Evolutionary conservation across 2,888 invertebrate species (phyloP), one percentile per base, ranked within the genome.

Genomic region (Drosophila cracens): DNA sequence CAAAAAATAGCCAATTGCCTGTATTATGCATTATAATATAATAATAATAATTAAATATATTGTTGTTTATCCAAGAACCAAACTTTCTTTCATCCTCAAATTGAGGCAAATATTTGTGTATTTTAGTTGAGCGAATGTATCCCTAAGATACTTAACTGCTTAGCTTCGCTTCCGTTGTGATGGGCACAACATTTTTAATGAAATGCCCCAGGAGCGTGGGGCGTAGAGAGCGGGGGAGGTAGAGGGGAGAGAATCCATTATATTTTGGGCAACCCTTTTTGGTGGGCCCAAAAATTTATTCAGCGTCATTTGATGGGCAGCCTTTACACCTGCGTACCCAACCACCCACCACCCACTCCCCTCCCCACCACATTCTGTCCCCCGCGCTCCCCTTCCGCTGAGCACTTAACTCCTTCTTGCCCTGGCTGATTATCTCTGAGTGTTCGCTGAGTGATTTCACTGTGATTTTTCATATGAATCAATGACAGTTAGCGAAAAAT

Each of bases 391-490:
- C 33, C 33, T 11, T 25, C 18, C 25, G 46, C 16, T 52, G 31
- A 68, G 62, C 78, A 79, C 70, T 76, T 70, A 77, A 61, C 70
- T 57, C 58, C 64, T 68, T 52, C 33, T 2, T 10, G 43, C 40
- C 31, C 16, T 68, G 29, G 46, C 72, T 78, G 74, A 79, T 85
- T 83, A 70, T 81, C 77, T 74, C 25, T 61, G 54, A 51, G 73
- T 48, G 54, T 64, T 69, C 38, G 27, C 38, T 87, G 81, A 89
- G 74, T 80, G 79, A 89, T 88, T 46, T 85, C 57, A 34, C 79
- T 46, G 82, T 79, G 88, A 89, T 89, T 89, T 89, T 82, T 89
- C 81, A 80, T 80, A 80, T 66, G 78, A 79, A 83, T 87, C 80
- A 87, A 76, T 80, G 74, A 63, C 64, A 67, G 61, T 52, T 49